phyloP scores from a whole-genome alignment of 2,113 vertebrate genomes.

The Formicarius rufipectus region DNA sequence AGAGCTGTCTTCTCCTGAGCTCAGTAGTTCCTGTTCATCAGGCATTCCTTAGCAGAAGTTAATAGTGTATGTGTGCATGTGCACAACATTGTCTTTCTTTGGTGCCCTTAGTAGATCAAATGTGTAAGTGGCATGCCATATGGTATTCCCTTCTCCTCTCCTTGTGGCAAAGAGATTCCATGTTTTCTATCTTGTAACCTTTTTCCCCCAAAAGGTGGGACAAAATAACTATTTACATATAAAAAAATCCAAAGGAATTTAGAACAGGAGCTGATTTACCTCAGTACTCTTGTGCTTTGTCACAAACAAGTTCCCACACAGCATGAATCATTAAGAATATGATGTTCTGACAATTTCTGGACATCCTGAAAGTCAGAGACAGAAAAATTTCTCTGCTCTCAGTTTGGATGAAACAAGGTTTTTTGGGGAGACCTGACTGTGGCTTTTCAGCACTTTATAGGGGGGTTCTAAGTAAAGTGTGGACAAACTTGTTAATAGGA shows the following conservation, averaged over 20 bases:
- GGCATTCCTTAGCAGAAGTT: background rate
- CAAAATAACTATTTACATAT: background rate
- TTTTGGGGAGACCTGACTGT: background rate
- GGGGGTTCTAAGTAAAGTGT: background rate
- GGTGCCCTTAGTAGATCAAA: background rate
- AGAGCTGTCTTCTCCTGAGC: background rate
- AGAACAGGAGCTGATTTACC: background rate
- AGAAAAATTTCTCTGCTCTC: background rate
- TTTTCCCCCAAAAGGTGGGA: background rate
- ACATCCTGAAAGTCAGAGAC: background rate
- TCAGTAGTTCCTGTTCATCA: background rate
- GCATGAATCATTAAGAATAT: background rate
- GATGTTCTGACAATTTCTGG: background rate
- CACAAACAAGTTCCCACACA: background rate
- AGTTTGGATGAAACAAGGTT: background rate
- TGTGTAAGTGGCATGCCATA: rapidly evolving
- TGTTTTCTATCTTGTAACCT: background rate
- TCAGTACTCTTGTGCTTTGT: background rate
- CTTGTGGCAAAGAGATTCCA: background rate
- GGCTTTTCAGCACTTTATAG: background rate
- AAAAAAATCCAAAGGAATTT: background rate
- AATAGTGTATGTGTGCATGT: background rate
- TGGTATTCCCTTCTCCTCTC: background rate
- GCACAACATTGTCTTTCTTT: background rate
- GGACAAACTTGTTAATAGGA: background rate